Base-by-base conservation (phyloP, 2,888 invertebrate genomes). In the Strigamia transsilvanica region DNA sequence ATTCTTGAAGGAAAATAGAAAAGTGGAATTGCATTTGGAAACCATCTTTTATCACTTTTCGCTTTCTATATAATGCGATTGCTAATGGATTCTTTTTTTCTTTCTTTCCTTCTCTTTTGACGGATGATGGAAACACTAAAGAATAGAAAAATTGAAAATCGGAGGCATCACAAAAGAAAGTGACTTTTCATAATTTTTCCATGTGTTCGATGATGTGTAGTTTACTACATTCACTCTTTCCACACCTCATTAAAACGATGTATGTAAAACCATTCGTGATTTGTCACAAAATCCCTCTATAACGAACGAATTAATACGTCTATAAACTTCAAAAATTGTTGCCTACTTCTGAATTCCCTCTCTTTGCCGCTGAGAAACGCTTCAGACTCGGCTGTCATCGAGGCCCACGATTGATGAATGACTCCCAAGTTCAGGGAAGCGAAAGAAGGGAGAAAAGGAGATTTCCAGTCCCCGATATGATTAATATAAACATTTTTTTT, bases 1-100 rank as follows among this genome's bases (percentile, higher is more conserved):
- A 56, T 56, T 56, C 56, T 56, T 56, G 56, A 56, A 56, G 56
- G 56, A 56, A 56, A 56, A 56, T 56, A 56, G 56, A 56, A 56
- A 56, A 56, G 56, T 56, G 56, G 56, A 56, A 56, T 56, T 56
- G 56, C 56, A 56, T 56, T 56, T 56, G n/a, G 56, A 56, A 56
- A 56, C 56, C 56, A 56, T 56, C 56, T 56, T 56, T 56, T 56
- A 56, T 56, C 56, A 56, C 56, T 56, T 56, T 56, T 56, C 56
- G 21, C 56, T 56, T 56, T 56, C 56, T 56, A 56, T 56, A 56
- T 56, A 56, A 56, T 56, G 56, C 56, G 18, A 56, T 56, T 56
- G 56, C 56, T 56, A 56, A 56, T 56, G 56, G 56, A 56, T 56
- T 56, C 21, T 56, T 56, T 46, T 46, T 46, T 15, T 15, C 46